These are phyloP conservation scores for Pongo pygmaeus DNA, from an alignment of 2,113 vertebrate species.

Conservation along the genomic window DNA sequence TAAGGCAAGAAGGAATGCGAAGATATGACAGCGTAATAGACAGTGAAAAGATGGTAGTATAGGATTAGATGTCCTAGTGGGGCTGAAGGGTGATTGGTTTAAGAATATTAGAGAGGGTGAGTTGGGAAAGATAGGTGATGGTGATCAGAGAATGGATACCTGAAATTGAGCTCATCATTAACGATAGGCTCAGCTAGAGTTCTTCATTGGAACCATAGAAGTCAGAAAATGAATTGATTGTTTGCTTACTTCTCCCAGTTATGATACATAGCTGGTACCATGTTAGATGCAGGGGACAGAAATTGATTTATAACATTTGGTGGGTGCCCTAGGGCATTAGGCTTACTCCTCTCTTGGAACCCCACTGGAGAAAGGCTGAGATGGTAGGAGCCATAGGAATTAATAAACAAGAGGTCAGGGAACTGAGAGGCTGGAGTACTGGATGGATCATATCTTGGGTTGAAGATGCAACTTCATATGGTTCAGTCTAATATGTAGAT, in stretches of 20 bases:
- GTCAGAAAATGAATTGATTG: neutral
- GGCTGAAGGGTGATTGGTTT: neutral
- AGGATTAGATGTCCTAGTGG: neutral
- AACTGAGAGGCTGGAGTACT: neutral
- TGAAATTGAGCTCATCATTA: neutral
- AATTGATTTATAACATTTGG: neutral
- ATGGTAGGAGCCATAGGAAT: neutral
- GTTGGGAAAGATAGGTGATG: neutral
- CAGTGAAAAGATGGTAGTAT: neutral
- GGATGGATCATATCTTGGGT: neutral
- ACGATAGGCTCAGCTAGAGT: neutral
- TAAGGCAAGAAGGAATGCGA: constrained; percentile 25
- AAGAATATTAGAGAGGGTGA: neutral
- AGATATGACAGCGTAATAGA: neutral
- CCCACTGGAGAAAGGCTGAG: neutral
- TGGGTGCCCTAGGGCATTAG: neutral
- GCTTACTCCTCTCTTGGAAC: neutral
- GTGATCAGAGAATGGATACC: neutral
- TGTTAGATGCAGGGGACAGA: neutral
- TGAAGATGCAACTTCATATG: neutral
- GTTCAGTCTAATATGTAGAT: neutral
- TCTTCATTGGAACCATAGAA: neutral
- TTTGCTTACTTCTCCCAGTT: neutral
- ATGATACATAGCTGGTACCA: neutral
- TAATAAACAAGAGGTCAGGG: neutral